These are phyloP conservation scores for Catamblyrhynchus diadema DNA, from an alignment of 2,797 vertebrate genomes.

Conservation along the genomic window DNA sequence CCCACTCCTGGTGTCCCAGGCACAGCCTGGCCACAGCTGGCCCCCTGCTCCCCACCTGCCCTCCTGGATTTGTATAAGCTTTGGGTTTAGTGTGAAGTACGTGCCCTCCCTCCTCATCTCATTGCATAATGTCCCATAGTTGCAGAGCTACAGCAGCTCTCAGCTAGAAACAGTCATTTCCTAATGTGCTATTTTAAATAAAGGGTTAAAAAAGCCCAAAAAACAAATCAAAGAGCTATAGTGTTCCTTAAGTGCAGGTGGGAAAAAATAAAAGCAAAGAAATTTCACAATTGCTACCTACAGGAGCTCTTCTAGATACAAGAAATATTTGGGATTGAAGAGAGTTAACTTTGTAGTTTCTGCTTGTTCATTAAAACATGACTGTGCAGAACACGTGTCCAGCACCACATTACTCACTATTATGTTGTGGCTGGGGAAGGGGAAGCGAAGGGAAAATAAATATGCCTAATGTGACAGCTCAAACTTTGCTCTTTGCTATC, in stretches of 20 bases:
- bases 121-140: fast-evolving
- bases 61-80: background rate
- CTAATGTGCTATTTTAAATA: background rate
- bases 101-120: background rate
- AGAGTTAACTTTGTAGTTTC: background rate
- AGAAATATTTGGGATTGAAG: background rate
- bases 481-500: background rate
- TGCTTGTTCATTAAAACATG: background rate
- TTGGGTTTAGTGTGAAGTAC: fast-evolving
- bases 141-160: background rate
- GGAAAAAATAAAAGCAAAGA: background rate
- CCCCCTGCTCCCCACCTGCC: background rate
- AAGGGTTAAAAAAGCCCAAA: background rate
- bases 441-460: background rate
- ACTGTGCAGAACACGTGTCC: background rate
- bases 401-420: background rate
- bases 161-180: background rate
- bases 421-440: background rate
- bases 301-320: background rate
- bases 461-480: background rate
- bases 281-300: background rate
- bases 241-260: background rate
- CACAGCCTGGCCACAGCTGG: background rate
- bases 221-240: background rate
- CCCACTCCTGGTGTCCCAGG: background rate